These are phyloP conservation scores for Mellivora capensis DNA, from an alignment of 2,113 vertebrate species.

Conservation along the genomic window DNA sequence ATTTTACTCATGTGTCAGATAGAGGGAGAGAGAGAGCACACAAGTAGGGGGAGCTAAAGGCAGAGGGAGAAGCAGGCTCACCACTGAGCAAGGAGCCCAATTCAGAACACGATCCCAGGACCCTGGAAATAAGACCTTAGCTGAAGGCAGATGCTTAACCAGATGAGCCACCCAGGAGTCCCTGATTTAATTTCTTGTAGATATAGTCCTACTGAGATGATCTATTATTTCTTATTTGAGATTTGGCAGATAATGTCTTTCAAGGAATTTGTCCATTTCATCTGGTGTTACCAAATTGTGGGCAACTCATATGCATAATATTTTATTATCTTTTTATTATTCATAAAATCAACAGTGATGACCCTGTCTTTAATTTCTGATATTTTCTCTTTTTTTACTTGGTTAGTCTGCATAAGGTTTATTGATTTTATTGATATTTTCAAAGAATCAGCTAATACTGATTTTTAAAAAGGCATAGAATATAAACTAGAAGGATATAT, in stretches of 20 bases:
- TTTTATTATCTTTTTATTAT: not conserved
- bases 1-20: not conserved
- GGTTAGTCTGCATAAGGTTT: not conserved
- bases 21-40: not conserved
- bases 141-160: not conserved
- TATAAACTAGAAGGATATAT: not conserved
- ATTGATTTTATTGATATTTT: not conserved
- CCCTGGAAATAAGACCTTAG: not conserved
- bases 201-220: not conserved
- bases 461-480: not conserved
- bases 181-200: conserved; percentile 30
- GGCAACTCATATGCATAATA: not conserved
- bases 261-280: not conserved
- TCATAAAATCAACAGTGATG: not conserved
- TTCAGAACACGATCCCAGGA: not conserved
- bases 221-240: conserved; percentile 3
- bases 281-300: not conserved
- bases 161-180: not conserved
- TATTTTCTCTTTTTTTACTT: not conserved
- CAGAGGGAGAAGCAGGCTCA: not conserved
- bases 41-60: not conserved
- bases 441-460: not conserved
- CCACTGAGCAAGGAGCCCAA: not conserved
- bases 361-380: not conserved
- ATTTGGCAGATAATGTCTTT: not conserved